Evolutionary conservation across 2,113 vertebrate species (phyloP).

Genomic region (Onychostoma macrolepis): DNA sequence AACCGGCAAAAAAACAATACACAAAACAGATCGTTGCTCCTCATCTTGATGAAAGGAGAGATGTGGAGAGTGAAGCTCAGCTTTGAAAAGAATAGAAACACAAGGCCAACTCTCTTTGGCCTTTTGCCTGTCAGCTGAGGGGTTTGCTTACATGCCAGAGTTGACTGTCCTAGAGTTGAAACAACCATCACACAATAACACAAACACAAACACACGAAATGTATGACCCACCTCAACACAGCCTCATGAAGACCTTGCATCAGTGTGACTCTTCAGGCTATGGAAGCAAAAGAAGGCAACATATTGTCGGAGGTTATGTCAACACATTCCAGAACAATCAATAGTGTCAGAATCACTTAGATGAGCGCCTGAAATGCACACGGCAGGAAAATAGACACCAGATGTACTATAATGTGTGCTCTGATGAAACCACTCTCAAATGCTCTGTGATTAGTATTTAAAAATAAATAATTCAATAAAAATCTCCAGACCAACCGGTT

Average conservation of each 20-base stretch:
- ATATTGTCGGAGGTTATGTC: conserved; percentile 71
- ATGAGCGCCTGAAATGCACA: conserved; percentile 47
- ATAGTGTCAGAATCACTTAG: conserved; percentile 59
- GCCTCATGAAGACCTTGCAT: conserved; percentile 60
- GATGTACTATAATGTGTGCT: conserved; percentile 39
- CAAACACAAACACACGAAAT: conserved; percentile 46
- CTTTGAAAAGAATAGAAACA: conserved; percentile 68
- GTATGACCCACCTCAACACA: conserved; percentile 32
- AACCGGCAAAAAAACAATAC: conserved; percentile 63
- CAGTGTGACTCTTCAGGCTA: conserved; percentile 72
- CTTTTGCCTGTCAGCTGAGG: conserved; percentile 71
- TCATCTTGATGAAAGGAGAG: conserved; percentile 74
- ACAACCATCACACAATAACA: conserved; percentile 45
- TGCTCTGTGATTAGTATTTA: conserved; percentile 16
- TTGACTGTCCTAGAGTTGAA: conserved; percentile 62
- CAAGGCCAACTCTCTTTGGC: conserved; percentile 66
- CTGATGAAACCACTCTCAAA: background rate
- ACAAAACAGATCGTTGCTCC: conserved; percentile 62
- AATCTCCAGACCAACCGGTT: background rate
- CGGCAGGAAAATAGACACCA: conserved; percentile 20
- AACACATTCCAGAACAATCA: conserved; percentile 66
- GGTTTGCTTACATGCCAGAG: conserved; percentile 70
- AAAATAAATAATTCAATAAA: conserved; percentile 37
- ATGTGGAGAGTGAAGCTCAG: conserved; percentile 58
- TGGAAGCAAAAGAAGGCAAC: conserved; percentile 68